These are phyloP conservation scores for Telmatherina bonti DNA, from an alignment of 2,797 vertebrate species.

Conservation along the genomic window DNA sequence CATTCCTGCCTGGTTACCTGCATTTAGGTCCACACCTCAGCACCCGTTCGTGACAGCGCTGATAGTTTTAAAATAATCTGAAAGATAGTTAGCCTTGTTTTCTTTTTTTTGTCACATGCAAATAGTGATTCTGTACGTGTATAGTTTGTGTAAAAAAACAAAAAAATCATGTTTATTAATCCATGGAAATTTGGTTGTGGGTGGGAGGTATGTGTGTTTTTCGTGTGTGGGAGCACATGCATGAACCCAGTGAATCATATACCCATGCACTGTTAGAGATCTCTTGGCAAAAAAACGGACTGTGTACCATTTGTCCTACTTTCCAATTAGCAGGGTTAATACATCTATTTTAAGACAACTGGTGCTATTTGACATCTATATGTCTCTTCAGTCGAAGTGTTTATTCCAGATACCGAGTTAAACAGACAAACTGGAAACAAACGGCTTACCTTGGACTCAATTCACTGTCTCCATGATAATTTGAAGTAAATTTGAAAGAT, in stretches of 20 bases:
- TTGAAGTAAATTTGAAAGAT: neutral
- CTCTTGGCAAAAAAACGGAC: too few relatives aligned
- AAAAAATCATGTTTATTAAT: too few relatives aligned
- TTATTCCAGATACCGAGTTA: neutral
- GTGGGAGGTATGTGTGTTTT: neutral
- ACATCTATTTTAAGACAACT: neutral
- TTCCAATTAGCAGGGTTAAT: neutral
- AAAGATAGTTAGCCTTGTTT: too few relatives aligned
- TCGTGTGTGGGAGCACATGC: neutral
- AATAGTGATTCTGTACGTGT: neutral
- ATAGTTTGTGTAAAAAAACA: too few relatives aligned
- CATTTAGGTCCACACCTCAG: too few relatives aligned
- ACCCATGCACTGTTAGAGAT: too few relatives aligned
- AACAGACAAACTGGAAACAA: neutral
- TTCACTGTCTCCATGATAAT: neutral
- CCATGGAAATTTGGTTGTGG: neutral
- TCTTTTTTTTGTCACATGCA: too few relatives aligned
- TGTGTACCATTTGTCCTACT: neutral
- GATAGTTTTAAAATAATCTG: too few relatives aligned
- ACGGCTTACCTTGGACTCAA: neutral
- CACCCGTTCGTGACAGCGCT: too few relatives aligned
- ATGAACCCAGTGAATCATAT: neutral
- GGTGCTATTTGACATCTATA: neutral
- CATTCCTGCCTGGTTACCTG: too few relatives aligned
- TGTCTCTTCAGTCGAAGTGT: neutral